phyloP scores from a whole-genome alignment of 2,113 vertebrate species.

The Carassius gibelio region DNA sequence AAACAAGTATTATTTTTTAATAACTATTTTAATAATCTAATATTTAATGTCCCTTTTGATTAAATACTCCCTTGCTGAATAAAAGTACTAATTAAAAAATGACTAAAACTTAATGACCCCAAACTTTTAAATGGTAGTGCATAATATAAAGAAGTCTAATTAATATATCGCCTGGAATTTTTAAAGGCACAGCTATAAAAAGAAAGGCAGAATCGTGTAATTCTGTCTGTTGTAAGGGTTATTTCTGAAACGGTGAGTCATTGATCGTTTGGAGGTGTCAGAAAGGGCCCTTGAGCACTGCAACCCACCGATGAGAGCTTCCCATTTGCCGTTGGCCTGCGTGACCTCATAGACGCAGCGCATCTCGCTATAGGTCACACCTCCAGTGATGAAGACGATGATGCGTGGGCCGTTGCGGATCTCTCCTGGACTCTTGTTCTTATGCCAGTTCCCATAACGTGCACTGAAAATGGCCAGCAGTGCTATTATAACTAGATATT shows the following conservation, averaged over 20 bases:
- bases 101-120: not conserved
- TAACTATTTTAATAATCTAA: no score
- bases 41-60: no score
- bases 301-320: constrained; percentile 93
- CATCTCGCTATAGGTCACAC: constrained; percentile 93
- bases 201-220: no score
- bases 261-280: not conserved
- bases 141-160: not conserved
- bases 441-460: constrained; percentile 98
- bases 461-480: constrained; percentile 72
- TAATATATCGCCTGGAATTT: not conserved
- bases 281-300: constrained; percentile 5
- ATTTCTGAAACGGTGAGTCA: constrained; percentile 3
- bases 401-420: constrained; percentile 91
- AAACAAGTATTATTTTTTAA: no score
- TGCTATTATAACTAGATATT: not conserved
- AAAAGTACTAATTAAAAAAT: no score
- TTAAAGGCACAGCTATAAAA: not conserved
- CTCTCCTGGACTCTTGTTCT: constrained; percentile 94
- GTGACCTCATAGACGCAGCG: constrained; percentile 88
- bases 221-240: not conserved
- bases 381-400: constrained; percentile 95
- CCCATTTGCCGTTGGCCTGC: constrained; percentile 83
- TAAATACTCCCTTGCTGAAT: no score
- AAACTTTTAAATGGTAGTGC: not conserved